Percentiles rank a stretch among this genome's conserved stretches.
Conservation (phyloP, 2,888 invertebrate species). For the Neoascia interrupta region DNA sequence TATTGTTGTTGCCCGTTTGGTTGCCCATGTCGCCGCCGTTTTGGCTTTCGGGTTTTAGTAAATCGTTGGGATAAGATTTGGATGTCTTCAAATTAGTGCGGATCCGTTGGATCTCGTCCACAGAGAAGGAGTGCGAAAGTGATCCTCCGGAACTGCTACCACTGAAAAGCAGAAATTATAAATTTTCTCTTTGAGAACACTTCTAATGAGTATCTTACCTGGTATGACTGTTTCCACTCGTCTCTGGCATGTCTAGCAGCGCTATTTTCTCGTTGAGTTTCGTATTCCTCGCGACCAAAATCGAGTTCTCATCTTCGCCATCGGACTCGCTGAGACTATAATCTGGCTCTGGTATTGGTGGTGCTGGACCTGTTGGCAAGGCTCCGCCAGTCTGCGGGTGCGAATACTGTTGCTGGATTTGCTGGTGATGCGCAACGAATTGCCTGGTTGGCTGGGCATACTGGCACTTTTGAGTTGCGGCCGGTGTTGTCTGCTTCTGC, state of each 20-base stretch:
- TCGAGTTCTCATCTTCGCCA: slow-evolving; percentile 83
- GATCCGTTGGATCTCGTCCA: slow-evolving; percentile 93
- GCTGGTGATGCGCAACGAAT: slow-evolving; percentile 76
- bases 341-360: slow-evolving; percentile 95
- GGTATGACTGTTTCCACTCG: slow-evolving; percentile 88
- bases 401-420: slow-evolving; percentile 71
- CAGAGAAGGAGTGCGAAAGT: slow-evolving; percentile 91
- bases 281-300: slow-evolving; percentile 79
- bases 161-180: slow-evolving; percentile 78
- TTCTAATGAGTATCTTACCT: too few relatives aligned
- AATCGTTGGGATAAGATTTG: slow-evolving; percentile 92
- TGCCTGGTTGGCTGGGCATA: slow-evolving; percentile 79
- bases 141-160: slow-evolving; percentile 88
- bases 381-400: slow-evolving; percentile 71
- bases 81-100: slow-evolving; percentile 91
- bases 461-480: slow-evolving; percentile 77
- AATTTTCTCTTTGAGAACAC: too few relatives aligned
- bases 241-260: slow-evolving; percentile 81
- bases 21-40: slow-evolving; percentile 73
- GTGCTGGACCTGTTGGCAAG: slow-evolving; percentile 79
- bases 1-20: slow-evolving; percentile 51
- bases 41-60: slow-evolving; percentile 81
- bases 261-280: slow-evolving; percentile 82
- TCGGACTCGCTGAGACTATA: slow-evolving; percentile 94
- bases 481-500: slow-evolving; percentile 69